Conservation (phyloP, 1,140 invertebrate genomes). For the Panagrolaimus sp. region DNA sequence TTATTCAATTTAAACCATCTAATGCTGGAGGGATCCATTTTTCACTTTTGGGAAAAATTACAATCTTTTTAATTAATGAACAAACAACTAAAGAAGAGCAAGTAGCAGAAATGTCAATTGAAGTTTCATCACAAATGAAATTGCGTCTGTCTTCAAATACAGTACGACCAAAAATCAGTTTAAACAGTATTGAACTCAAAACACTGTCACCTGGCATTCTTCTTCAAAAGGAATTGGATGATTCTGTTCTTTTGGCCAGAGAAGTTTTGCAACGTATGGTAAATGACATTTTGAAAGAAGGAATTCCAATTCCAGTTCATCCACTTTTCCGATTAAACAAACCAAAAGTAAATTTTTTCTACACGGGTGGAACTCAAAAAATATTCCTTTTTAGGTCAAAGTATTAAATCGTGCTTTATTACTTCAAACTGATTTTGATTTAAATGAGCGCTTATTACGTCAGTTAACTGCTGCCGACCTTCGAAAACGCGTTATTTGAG, state of each 20-base stretch:
- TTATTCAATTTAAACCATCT: conserved; percentile 43
- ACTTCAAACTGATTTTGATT: conserved; percentile 52
- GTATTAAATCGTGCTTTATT: conserved; percentile 50
- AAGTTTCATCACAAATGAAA: conserved; percentile 52
- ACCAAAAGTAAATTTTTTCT: conserved; percentile 45
- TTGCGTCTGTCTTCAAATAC: conserved; percentile 45
- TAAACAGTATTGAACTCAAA: conserved; percentile 51
- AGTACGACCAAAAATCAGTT: conserved; percentile 52
- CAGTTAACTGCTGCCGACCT: conserved; percentile 50
- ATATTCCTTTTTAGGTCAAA: conserved; percentile 44
- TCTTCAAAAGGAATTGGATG: conserved; percentile 54
- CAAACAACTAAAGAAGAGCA: conserved; percentile 31
- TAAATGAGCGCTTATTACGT: conserved; percentile 50
- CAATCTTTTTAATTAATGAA: conserved; percentile 27
- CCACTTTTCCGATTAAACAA: conserved; percentile 54
- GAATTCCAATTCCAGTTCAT: conserved; percentile 58
- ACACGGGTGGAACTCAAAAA: conserved; percentile 11
- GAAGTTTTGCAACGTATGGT: conserved; percentile 59
- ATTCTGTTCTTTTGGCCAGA: conserved; percentile 52
- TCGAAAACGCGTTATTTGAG: conserved; percentile 17
- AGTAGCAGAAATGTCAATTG: conserved; percentile 51
- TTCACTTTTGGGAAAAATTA: conserved; percentile 47
- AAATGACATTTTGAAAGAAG: conserved; percentile 55
- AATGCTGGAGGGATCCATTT: conserved; percentile 51
- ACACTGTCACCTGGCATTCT: conserved; percentile 51